Percentiles rank a stretch among this genome's conserved stretches.
phyloP scores from a whole-genome alignment of 2,888 invertebrate species.

The Caenorhabditis sp. region DNA sequence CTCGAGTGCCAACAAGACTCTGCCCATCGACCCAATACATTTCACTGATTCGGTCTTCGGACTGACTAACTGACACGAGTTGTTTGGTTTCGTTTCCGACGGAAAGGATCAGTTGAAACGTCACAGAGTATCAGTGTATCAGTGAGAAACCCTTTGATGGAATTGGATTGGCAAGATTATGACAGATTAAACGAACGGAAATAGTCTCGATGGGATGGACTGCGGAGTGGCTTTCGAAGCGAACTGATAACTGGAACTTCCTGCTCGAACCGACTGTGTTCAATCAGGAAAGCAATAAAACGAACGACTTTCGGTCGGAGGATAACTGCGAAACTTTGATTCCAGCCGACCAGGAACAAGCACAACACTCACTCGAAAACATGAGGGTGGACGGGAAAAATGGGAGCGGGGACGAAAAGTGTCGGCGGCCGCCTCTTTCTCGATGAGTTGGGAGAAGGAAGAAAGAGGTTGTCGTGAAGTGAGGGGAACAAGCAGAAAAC shows the following conservation, averaged over 20 bases:
- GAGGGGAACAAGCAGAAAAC: conserved; percentile 44
- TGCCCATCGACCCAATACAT: conserved; percentile 26
- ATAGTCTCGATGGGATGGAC: background rate
- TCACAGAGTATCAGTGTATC: background rate
- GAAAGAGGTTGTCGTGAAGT: conserved; percentile 17
- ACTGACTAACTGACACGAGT: conserved; percentile 4
- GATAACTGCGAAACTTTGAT: conserved; percentile 7
- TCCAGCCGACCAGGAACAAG: conserved; percentile 38
- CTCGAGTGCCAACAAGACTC: conserved; percentile 50
- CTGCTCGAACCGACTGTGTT: conserved; percentile 14
- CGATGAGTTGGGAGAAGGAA: conserved; percentile 42
- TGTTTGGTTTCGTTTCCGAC: conserved; percentile 5
- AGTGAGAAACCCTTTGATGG: background rate
- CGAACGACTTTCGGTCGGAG: conserved; percentile 32
- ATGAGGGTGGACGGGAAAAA: conserved; percentile 27
- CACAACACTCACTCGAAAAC: conserved; percentile 26
- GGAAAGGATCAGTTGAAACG: background rate
- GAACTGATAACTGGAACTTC: background rate
- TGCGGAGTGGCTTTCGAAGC: no score
- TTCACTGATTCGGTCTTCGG: conserved; percentile 10
- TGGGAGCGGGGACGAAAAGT: conserved; percentile 41
- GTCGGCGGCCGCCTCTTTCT: conserved; percentile 47
- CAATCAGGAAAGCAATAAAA: conserved; percentile 36
- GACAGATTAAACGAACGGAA: background rate
- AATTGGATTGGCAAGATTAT: background rate